Conservation (phyloP, 2,888 invertebrate genomes). For the Clivina fossor region DNA sequence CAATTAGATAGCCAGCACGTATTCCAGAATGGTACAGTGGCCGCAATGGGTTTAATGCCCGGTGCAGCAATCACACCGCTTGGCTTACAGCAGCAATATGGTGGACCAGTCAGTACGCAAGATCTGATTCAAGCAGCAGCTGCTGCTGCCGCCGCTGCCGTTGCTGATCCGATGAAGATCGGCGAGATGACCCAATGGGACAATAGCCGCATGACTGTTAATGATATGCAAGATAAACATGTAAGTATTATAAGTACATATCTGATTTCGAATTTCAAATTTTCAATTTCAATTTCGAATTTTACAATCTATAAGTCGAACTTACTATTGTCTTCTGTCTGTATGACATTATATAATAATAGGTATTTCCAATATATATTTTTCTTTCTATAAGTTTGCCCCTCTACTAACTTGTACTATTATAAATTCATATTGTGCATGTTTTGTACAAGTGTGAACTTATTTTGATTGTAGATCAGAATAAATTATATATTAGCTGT, state of each 20-base stretch:
- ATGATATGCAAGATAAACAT: constrained; percentile 52
- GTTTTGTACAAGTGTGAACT: too few relatives aligned
- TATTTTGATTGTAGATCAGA: too few relatives aligned
- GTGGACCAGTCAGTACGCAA: constrained; percentile 33
- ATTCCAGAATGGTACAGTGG: constrained; percentile 36
- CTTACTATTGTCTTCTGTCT: too few relatives aligned
- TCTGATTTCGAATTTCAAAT: too few relatives aligned
- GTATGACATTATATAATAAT: too few relatives aligned
- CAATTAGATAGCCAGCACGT: constrained; percentile 31
- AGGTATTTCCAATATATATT: too few relatives aligned
- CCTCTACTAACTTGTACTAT: too few relatives aligned
- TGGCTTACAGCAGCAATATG: constrained; percentile 38
- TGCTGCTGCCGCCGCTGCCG: constrained; percentile 40
- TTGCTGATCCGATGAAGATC: constrained; percentile 47
- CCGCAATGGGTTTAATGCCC: constrained; percentile 34
- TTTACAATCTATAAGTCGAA: too few relatives aligned
- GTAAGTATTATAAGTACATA: constrained; percentile 44
- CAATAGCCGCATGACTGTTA: constrained; percentile 45
- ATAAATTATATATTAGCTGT: too few relatives aligned
- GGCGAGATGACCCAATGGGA: constrained; percentile 47
- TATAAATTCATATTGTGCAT: too few relatives aligned
- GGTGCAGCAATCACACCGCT: constrained; percentile 18
- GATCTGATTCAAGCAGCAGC: constrained; percentile 42
- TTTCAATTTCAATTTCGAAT: too few relatives aligned
- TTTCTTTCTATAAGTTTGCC: too few relatives aligned